Conservation (phyloP, 2,888 invertebrate species). For the Sesia bembeciformis region DNA sequence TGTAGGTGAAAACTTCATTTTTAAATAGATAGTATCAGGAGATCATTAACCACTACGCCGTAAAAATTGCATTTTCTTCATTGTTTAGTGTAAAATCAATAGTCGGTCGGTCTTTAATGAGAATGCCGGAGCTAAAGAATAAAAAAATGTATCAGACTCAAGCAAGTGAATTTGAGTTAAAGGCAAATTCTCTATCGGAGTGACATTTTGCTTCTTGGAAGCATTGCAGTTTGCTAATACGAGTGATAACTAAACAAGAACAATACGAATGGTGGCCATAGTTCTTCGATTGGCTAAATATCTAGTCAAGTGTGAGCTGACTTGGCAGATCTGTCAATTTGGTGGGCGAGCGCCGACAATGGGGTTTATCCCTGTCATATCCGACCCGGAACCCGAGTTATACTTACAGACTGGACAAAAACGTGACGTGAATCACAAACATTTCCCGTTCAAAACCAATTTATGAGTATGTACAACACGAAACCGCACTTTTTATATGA, state of each 20-base stretch:
- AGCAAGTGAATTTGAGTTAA: not conserved
- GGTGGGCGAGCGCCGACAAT: conserved; percentile 20
- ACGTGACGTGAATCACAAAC: conserved; percentile 27
- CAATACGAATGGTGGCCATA: too few relatives aligned
- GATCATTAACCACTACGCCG: too few relatives aligned
- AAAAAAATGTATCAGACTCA: too few relatives aligned
- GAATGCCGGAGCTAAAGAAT: too few relatives aligned
- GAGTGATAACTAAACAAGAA: too few relatives aligned
- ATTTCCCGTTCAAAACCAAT: conserved; percentile 4
- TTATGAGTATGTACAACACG: not conserved
- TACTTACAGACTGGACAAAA: conserved; percentile 17
- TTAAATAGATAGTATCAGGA: too few relatives aligned
- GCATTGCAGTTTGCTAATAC: not conserved
- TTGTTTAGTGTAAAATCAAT: too few relatives aligned
- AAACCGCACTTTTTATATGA: conserved; percentile 1
- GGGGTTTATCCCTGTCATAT: conserved; percentile 32
- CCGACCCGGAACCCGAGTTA: conserved; percentile 24
- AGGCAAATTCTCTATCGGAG: not conserved
- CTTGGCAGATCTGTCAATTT: conserved; percentile 23
- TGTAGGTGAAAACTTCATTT: too few relatives aligned
- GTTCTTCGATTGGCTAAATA: too few relatives aligned
- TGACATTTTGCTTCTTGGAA: not conserved
- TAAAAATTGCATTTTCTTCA: too few relatives aligned
- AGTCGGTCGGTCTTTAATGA: too few relatives aligned
- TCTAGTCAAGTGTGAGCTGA: not conserved